phyloP scores from a whole-genome alignment of 2,888 invertebrate species.

The Pollenia angustigena region DNA sequence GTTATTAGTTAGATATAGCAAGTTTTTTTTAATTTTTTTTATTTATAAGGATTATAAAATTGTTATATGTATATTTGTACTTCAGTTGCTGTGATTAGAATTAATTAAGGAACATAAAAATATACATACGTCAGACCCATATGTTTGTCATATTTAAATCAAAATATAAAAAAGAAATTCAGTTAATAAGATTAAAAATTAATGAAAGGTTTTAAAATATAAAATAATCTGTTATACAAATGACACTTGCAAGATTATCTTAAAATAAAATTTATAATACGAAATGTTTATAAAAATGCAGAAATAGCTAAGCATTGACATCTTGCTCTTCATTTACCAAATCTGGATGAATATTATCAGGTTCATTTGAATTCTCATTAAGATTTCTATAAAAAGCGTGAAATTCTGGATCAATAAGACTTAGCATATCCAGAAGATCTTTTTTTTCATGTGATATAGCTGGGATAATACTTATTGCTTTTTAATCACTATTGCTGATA shows the following conservation, averaged over 20 bases:
- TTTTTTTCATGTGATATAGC: slow-evolving; percentile 56
- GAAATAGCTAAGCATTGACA: slow-evolving; percentile 52
- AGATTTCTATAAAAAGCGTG: slow-evolving; percentile 63
- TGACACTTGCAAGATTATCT: slow-evolving; percentile 51
- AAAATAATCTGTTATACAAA: slow-evolving; percentile 49
- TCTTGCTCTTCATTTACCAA: slow-evolving; percentile 52
- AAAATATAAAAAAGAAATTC: slow-evolving; percentile 43
- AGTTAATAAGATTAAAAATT: slow-evolving; percentile 46
- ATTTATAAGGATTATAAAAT: slow-evolving; percentile 48
- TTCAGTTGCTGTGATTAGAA: slow-evolving; percentile 46
- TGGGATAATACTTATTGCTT: slow-evolving; percentile 41
- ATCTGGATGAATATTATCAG: slow-evolving; percentile 63
- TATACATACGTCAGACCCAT: slow-evolving; percentile 46
- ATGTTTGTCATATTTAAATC: slow-evolving; percentile 40
- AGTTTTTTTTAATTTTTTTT: slow-evolving; percentile 44
- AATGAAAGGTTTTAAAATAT: slow-evolving; percentile 46
- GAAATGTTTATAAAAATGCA: slow-evolving; percentile 49
- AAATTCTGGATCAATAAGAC: slow-evolving; percentile 60
- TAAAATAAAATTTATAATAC: slow-evolving; percentile 44
- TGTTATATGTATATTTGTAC: slow-evolving; percentile 40
- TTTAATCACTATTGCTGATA: slow-evolving; percentile 54
- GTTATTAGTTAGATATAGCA: slow-evolving; percentile 48
- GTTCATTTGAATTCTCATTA: slow-evolving; percentile 55
- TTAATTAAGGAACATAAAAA: slow-evolving; percentile 49
- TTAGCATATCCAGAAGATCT: slow-evolving; percentile 61